Evolutionary conservation across 2,888 invertebrate genomes (phyloP).

Genomic region (Alentia gelatinosa): DNA sequence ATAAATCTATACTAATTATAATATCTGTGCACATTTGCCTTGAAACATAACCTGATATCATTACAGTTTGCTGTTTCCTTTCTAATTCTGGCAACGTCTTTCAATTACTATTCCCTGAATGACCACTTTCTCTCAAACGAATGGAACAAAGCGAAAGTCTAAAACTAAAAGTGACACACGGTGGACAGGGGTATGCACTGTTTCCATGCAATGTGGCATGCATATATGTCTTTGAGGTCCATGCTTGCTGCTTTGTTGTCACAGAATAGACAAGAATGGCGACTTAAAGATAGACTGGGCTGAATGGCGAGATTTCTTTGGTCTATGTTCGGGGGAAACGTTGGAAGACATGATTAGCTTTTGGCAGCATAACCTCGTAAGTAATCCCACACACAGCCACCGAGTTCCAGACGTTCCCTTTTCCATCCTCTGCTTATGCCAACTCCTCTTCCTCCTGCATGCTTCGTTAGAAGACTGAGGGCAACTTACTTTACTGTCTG

Average conservation of each 20-base stretch:
- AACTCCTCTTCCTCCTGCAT: not conserved
- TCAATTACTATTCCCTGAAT: too few species aligned
- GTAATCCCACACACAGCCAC: constrained; percentile 36
- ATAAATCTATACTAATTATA: too few species aligned
- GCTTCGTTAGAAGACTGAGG: too few species aligned
- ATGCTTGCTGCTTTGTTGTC: constrained; percentile 11
- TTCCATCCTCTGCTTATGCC: not conserved
- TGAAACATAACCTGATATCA: too few species aligned
- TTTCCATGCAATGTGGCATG: not conserved
- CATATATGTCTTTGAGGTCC: not conserved
- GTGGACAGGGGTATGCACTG: not conserved
- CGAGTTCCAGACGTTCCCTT: not conserved
- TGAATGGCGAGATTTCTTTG: constrained; percentile 96
- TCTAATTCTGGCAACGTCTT: too few species aligned
- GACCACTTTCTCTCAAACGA: not conserved
- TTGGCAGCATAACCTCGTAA: constrained; percentile 93
- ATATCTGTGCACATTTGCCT: too few species aligned
- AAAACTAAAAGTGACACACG: not conserved
- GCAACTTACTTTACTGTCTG: too few species aligned
- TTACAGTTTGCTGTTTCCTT: too few species aligned
- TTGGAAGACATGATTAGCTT: constrained; percentile 94
- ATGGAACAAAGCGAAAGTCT: not conserved
- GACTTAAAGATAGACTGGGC: constrained; percentile 63
- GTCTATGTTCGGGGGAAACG: constrained; percentile 93
- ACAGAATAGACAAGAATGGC: constrained; percentile 64